A percentile compares a stretch with the other conserved stretches of the same genome.
phyloP scores from a whole-genome alignment of 2,888 invertebrate species.

The Hyposoter dolosus region DNA sequence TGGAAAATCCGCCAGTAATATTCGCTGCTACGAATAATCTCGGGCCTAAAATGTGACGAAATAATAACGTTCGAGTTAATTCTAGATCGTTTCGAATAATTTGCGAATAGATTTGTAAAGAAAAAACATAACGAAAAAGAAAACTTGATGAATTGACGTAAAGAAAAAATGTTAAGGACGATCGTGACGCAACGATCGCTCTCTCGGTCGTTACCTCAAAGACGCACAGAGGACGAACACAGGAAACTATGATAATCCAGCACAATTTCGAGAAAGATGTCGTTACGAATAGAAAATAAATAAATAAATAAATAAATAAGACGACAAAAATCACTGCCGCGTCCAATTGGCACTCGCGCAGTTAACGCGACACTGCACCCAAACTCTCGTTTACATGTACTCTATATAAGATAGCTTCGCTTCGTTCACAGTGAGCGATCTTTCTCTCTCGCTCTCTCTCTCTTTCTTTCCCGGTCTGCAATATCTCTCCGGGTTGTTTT shows the following conservation, averaged over 20 bases:
- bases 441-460: conserved; percentile 4
- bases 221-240: conserved; percentile 8
- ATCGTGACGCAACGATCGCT: conserved; percentile 6
- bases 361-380: conserved; percentile 52
- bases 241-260: conserved; percentile 8
- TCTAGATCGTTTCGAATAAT: too few relatives aligned
- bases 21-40: neutral
- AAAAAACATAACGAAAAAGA: neutral
- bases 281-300: neutral
- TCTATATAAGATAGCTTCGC: conserved; percentile 19
- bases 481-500: conserved; percentile 36
- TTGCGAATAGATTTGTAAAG: neutral
- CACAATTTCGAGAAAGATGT: neutral
- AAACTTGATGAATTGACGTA: neutral
- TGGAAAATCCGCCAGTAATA: conserved; percentile 17
- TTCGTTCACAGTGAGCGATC: conserved; percentile 2
- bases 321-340: neutral
- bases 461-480: conserved; percentile 7
- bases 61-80: conserved; percentile 1
- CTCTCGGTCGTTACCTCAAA: conserved; percentile 18
- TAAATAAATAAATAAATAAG: neutral
- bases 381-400: conserved; percentile 45
- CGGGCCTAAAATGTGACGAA: conserved; percentile 33
- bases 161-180: neutral
- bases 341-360: conserved; percentile 27